Evolutionary conservation across 2,113 vertebrate genomes (phyloP).

Genomic region (Rattus rattus): DNA sequence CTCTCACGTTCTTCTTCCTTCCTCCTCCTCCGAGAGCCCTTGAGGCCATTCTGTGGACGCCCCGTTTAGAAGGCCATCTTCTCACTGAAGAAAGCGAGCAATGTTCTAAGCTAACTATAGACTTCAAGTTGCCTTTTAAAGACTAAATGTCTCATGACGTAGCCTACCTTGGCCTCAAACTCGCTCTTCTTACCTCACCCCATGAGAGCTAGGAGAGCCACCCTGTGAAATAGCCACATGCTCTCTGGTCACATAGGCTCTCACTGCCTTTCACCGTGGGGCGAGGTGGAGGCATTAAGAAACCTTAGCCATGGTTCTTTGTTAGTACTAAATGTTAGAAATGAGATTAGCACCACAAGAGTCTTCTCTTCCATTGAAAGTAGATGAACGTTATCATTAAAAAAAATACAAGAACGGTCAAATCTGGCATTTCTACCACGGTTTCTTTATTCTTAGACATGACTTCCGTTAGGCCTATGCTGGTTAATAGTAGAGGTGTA

Average conservation of each 20-base stretch:
- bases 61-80: background rate
- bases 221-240: accelerated
- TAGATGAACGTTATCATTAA: background rate
- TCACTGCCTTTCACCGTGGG: background rate
- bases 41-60: background rate
- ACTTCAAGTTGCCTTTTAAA: background rate
- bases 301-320: background rate
- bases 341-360: background rate
- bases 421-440: background rate
- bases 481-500: background rate
- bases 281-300: background rate
- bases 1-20: background rate
- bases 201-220: no score
- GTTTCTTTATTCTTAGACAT: background rate
- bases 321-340: background rate
- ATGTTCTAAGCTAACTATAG: accelerated
- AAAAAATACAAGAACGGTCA: background rate
- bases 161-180: background rate
- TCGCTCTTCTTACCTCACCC: background rate
- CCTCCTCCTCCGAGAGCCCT: background rate
- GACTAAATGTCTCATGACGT: background rate
- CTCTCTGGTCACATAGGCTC: background rate
- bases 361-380: background rate
- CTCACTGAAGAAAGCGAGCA: background rate
- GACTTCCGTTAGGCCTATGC: background rate